phyloP scores from a whole-genome alignment of 1,140 invertebrate genomes.

The Alviniconcha marisindica region DNA sequence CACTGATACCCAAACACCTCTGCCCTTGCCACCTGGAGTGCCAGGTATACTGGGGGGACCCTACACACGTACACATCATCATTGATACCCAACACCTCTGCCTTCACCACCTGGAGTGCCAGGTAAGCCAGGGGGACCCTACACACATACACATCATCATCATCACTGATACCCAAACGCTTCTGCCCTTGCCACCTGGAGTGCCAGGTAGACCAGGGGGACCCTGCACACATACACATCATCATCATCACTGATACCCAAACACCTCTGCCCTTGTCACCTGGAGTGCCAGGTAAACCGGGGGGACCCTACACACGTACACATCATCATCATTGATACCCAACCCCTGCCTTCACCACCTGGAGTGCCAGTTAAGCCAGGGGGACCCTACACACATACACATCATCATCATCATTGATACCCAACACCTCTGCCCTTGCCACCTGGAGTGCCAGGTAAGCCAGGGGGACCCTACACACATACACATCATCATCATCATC shows the following conservation, averaged over 20 bases:
- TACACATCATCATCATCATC: background rate
- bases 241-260: too few relatives aligned
- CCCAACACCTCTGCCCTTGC: conserved; percentile 35
- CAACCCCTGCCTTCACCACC: too few relatives aligned
- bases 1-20: too few relatives aligned
- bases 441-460: conserved; percentile 53
- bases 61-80: background rate
- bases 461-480: conserved; percentile 46
- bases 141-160: too few relatives aligned
- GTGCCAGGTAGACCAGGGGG: conserved; percentile 53
- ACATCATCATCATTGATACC: too few relatives aligned
- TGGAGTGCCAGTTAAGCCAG: conserved; percentile 1
- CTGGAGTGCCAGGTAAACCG: too few relatives aligned
- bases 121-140: conserved; percentile 50
- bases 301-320: too few relatives aligned
- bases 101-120: conserved; percentile 54
- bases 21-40: background rate
- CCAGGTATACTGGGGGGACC: conserved; percentile 17
- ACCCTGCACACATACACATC: conserved; percentile 13
- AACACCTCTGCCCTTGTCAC: too few relatives aligned
- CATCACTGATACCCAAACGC: background rate
- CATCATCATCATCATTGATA: background rate
- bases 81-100: background rate
- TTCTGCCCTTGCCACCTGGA: conserved; percentile 48
- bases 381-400: background rate